Base-by-base conservation (phyloP, 2,888 invertebrate species). In the Taenaris catops region DNA sequence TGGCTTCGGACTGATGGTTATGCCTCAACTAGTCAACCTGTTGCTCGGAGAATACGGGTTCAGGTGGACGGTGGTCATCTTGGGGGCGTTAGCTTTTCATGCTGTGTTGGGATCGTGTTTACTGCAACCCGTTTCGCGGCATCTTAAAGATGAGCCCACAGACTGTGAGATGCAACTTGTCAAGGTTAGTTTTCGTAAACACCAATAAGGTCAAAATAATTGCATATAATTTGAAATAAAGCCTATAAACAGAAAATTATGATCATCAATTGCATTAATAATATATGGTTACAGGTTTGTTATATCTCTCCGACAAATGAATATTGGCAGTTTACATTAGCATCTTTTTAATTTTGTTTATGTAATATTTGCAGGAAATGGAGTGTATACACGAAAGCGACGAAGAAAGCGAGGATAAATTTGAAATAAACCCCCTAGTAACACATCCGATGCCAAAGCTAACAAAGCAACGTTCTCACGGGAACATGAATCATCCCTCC, bases 1-100 rank as follows among this genome's bases (percentile, higher is more conserved):
- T 0, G 93, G 94, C 2, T 87, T 94, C 51, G 94, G 94, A 2
- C 90, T 94, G 83, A 91, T 94, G 88, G 87, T 94, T 40, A 92
- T 94, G 91, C 94, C 94, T 0, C 94, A 94, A 62, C 87, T 92
- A 40, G 92, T 93, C 41, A 88, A 90, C 26, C 49, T 92, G 2
- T 71, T 93, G 6, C 73, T 93, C 3, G 89, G 89, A 25, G 84
- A 80, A 36, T 93, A 87, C 55, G 89, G 88, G 26, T 93, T 93
- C 65, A 80, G 91, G 34, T 93, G 93, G 55, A 88, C 93, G 0
- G 91, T 93, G 23, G 83, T 93, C 4, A 80, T 93, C 48, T 63
- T 93, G 41, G 91, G 92, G 0, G 93, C 89, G 0, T 61, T 93
- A 17, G 90, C 93, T 1, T 83, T 93, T 52, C 91, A 94, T 55